Evolutionary conservation across 2,888 invertebrate genomes (phyloP).

Genomic region (Himalopsyche anomala): DNA sequence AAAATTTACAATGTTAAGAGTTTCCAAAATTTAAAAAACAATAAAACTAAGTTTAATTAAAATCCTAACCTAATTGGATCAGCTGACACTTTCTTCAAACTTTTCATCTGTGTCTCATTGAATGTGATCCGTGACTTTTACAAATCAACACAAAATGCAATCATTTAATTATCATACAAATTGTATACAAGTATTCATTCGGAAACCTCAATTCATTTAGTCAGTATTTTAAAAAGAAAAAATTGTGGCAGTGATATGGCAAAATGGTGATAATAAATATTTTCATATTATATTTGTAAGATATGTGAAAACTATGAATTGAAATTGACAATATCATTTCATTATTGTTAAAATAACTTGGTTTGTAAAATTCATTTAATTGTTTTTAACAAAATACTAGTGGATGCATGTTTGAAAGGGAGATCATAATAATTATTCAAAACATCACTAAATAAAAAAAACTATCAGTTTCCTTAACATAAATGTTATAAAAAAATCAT

Average conservation of each 20-base stretch:
- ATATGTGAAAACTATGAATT: constrained; percentile 1
- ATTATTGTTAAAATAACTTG: neutral
- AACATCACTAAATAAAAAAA: constrained; percentile 22
- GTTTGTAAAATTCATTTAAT: neutral
- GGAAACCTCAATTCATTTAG: neutral
- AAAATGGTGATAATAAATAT: neutral
- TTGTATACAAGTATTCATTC: too few relatives aligned
- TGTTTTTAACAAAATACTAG: neutral
- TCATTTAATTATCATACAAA: too few relatives aligned
- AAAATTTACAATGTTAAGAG: too few relatives aligned
- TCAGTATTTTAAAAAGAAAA: neutral
- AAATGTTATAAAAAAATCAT: neutral
- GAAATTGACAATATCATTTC: neutral
- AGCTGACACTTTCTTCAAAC: neutral
- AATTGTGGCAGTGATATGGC: constrained; percentile 24
- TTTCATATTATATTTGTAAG: neutral
- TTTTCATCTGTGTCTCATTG: neutral
- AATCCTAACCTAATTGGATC: neutral
- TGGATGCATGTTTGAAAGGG: neutral
- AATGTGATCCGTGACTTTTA: too few relatives aligned
- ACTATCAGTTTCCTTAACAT: neutral
- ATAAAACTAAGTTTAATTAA: neutral
- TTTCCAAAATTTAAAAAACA: too few relatives aligned
- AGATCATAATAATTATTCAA: constrained; percentile 23
- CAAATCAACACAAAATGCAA: too few relatives aligned